A percentile compares a stretch with the other conserved stretches of the same genome.
phyloP scores from a whole-genome alignment of 1,140 invertebrate genomes.

The Dreissena rostriformis region DNA sequence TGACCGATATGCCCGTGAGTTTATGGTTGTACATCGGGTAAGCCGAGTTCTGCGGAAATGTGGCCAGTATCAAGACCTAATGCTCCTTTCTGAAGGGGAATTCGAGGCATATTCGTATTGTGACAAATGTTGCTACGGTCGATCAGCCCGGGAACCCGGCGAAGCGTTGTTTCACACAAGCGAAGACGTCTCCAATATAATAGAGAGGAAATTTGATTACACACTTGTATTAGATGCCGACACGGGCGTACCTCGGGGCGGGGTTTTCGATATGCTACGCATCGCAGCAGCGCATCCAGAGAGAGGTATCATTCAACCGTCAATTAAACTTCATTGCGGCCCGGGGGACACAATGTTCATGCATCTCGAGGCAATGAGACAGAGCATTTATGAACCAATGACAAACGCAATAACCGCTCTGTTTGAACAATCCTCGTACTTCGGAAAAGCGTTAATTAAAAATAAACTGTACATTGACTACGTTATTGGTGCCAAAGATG shows the following conservation, averaged over 20 bases:
- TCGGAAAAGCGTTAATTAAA: conserved; percentile 76
- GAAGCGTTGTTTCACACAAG: conserved; percentile 53
- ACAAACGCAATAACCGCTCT: conserved; percentile 71
- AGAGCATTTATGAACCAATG: conserved; percentile 74
- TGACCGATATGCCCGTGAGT: conserved; percentile 48
- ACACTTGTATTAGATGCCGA: conserved; percentile 58
- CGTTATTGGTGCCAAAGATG: conserved; percentile 67
- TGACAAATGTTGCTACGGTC: conserved; percentile 50
- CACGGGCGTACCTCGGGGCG: conserved; percentile 49
- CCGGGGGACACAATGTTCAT: conserved; percentile 72
- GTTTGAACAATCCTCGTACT: conserved; percentile 74
- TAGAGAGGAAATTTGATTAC: conserved; percentile 61
- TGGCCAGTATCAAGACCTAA: conserved; percentile 61
- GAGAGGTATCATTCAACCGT: conserved; percentile 56
- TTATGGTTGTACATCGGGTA: conserved; percentile 58
- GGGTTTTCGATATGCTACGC: conserved; percentile 46
- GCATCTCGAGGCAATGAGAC: conserved; percentile 73
- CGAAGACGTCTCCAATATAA: conserved; percentile 56
- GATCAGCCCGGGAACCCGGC: conserved; percentile 40
- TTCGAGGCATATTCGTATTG: conserved; percentile 55
- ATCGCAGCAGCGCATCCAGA: conserved; percentile 57
- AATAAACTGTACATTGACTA: conserved; percentile 75
- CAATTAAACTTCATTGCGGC: conserved; percentile 54
- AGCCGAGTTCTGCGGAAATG: conserved; percentile 59
- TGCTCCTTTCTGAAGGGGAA: conserved; percentile 59